Evolutionary conservation across 2,113 vertebrate genomes (phyloP).

Genomic region (Cyprinus carpio): DNA sequence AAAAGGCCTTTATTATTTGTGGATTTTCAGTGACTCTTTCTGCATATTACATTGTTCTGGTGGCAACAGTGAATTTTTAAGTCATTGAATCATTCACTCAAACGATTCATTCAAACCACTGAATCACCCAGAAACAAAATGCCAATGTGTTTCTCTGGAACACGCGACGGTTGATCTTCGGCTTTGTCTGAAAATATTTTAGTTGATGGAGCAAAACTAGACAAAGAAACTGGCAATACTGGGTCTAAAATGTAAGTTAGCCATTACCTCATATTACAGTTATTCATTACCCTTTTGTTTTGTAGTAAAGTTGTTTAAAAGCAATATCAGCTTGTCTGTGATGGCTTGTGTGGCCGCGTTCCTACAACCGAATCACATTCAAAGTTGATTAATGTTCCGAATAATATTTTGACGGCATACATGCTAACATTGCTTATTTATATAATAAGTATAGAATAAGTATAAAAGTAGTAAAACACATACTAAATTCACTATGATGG

Average conservation of each 20-base stretch:
- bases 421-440: neutral
- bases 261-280: neutral
- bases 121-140: neutral
- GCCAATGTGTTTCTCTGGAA: neutral
- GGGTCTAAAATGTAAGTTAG: neutral
- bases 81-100: neutral
- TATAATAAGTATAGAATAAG: too few species aligned
- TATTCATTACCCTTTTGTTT: neutral
- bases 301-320: neutral
- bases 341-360: neutral
- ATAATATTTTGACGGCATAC: neutral
- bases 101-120: neutral
- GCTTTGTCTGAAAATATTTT: neutral
- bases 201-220: neutral
- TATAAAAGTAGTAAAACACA: neutral
- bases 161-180: neutral
- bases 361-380: neutral
- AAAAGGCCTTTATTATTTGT: neutral
- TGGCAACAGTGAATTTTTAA: neutral
- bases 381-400: neutral
- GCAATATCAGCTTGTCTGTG: neutral
- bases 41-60: neutral
- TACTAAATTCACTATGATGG: too few species aligned
- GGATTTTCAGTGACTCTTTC: neutral
- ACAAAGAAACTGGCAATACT: neutral